Percentiles rank a stretch among this genome's conserved stretches.
phyloP scores from a whole-genome alignment of 2,888 invertebrate species.

The Resseliella maxima region DNA sequence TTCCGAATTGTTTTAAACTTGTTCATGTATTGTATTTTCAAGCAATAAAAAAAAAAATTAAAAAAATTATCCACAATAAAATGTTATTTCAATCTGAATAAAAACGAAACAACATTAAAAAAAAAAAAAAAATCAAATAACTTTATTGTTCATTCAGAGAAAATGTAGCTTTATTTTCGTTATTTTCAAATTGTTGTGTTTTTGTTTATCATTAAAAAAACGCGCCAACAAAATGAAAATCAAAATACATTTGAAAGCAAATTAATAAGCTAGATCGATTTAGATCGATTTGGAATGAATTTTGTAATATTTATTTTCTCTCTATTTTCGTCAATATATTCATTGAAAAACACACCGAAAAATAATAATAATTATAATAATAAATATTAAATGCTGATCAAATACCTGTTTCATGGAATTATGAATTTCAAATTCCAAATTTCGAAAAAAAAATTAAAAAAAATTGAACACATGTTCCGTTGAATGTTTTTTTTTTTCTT shows the following conservation, averaged over 20 bases:
- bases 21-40: no score
- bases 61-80: no score
- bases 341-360: neutral
- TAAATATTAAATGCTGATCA: conserved; percentile 1
- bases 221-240: neutral
- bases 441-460: neutral
- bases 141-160: neutral
- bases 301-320: no score
- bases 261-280: neutral
- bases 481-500: neutral
- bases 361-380: neutral
- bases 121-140: neutral
- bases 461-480: neutral
- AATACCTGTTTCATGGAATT: neutral
- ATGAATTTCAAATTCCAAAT: neutral
- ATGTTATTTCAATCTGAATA: no score
- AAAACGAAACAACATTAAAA: no score
- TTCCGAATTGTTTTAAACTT: no score
- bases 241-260: neutral
- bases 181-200: neutral
- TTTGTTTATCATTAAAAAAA: neutral
- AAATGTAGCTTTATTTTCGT: neutral
- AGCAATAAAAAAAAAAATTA: no score
- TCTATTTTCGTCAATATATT: neutral
- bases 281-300: conserved; percentile 26